Conservation (phyloP, 2,113 vertebrate genomes). For the Lanius collurio region DNA sequence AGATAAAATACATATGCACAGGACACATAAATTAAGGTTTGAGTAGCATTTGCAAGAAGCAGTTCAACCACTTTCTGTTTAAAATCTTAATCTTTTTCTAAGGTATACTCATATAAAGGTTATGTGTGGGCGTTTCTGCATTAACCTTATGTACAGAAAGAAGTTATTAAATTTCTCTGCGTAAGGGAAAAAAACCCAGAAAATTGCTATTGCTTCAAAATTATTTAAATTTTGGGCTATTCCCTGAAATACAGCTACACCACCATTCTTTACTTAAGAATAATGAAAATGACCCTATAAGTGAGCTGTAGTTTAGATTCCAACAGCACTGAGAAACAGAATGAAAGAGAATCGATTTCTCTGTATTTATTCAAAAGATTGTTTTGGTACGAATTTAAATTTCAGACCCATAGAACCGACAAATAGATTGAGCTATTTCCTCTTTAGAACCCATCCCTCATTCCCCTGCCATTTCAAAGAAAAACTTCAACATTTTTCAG, state of each 20-base stretch:
- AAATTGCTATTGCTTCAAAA: neutral
- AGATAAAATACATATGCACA: neutral
- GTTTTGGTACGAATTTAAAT: neutral
- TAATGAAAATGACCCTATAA: neutral
- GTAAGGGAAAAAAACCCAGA: neutral
- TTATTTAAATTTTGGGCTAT: neutral
- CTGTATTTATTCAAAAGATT: neutral
- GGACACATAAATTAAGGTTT: neutral
- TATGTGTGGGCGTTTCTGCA: neutral
- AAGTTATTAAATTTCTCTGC: neutral
- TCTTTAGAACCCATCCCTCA: neutral
- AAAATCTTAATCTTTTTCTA: neutral
- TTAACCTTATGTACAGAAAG: neutral
- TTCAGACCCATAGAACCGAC: neutral
- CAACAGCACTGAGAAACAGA: neutral
- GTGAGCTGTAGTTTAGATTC: neutral
- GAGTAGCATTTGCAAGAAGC: neutral
- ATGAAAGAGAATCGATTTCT: neutral
- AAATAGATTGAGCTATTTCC: neutral
- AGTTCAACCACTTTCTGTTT: neutral
- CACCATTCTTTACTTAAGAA: neutral
- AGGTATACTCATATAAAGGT: neutral
- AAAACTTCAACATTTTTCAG: neutral
- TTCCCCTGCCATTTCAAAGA: neutral
- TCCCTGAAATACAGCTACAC: neutral